These are phyloP conservation scores for Esox masquinongy DNA, from an alignment of 2,797 vertebrate species.

Conservation along the genomic window DNA sequence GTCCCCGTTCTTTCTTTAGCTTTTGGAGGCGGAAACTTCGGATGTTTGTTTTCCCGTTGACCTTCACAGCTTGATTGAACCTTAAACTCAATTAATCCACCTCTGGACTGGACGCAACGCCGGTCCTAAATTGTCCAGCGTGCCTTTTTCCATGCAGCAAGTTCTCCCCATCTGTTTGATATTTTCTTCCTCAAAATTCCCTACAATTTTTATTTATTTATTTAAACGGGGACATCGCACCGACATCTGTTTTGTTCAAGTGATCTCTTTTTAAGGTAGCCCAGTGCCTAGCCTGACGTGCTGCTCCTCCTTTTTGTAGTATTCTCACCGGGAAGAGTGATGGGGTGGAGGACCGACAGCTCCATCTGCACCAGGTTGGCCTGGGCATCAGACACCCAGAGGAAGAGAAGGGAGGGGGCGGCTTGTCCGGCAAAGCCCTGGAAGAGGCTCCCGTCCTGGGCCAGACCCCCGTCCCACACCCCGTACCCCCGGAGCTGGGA, in stretches of 20 bases:
- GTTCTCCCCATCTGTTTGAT: background rate
- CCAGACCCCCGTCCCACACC: constrained; percentile 77
- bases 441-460: constrained; percentile 47
- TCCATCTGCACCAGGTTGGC: constrained; percentile 77
- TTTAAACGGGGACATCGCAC: background rate
- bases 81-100: constrained; percentile 13
- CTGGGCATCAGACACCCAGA: constrained; percentile 83
- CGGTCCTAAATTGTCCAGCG: background rate
- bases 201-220: background rate
- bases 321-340: constrained; percentile 43
- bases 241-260: background rate
- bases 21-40: background rate
- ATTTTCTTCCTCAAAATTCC: background rate
- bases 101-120: background rate
- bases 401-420: constrained; percentile 79
- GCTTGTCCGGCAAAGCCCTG: constrained; percentile 45
- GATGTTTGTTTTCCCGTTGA: constrained; percentile 12
- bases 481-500: constrained; percentile 82
- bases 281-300: background rate
- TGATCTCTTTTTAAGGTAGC: background rate
- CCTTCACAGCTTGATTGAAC: constrained; percentile 11
- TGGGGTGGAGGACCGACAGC: constrained; percentile 44
- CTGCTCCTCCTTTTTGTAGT: background rate
- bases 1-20: background rate
- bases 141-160: background rate